Evolutionary conservation across 2,113 vertebrate species (phyloP), one percentile per base, ranked within the genome.

Genomic region (Pipra filicauda): DNA sequence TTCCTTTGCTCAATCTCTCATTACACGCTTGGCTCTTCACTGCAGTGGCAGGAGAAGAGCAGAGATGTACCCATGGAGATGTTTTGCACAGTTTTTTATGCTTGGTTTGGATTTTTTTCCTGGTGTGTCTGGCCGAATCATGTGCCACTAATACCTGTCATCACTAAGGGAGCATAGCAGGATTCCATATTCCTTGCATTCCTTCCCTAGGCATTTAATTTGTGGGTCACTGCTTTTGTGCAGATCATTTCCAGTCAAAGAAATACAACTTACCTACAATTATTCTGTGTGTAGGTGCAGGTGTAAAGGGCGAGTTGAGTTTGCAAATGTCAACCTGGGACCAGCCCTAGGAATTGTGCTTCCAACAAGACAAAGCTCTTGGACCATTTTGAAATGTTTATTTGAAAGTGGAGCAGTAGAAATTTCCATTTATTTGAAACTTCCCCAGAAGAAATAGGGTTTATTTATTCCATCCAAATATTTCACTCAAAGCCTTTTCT

Each of bases 181-280:
- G 9, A 11, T 81, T 46, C n/a, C 27, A 31, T 51, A 46, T 54
- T 85, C 35, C 72, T 62, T 44, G 23, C 55, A 17, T 48, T 77
- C 41, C 41, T 67, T 89, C 74, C 66, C 35, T 51, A 54, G 66
- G 44, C 17, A 30, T 91, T 88, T 89, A 69, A 92, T 52, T 91
- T 81, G 74, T 64, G 65, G 83, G 86, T 94, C 58, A 27, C 2
- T 61, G 58, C 66, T 91, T 54, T 64, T 83, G 71, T 76, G 27
- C 49, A 66, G 94, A 82, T 89, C 27, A 27, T 71, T 93, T 91
- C 88, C 76, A 89, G 75, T 59, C 79, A 89, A 55, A 84, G 65
- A 66, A 77, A 62, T 51, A 15, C 23, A 77, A 48, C 48, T 81
- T 41, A 67, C 13, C 51, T 81, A 65, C 17, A 22, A 15, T 86